Evolutionary conservation across 2,113 vertebrate species (phyloP), one percentile per base, ranked within the genome.

Genomic region (Antigone vipio): DNA sequence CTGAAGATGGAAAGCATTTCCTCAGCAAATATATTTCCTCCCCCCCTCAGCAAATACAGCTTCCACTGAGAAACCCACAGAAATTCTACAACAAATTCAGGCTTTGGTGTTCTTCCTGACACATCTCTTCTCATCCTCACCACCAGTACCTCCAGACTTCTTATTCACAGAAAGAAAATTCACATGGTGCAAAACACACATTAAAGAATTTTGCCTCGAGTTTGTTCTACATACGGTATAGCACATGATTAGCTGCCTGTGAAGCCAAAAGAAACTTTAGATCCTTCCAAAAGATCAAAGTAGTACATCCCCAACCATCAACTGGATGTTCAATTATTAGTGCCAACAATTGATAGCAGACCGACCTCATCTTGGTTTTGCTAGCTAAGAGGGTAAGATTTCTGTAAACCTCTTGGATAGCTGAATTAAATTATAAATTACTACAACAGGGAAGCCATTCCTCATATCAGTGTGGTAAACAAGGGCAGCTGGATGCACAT

Each of bases 211-310:
- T 81, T 85, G 83, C 79, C 92, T 80, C 9, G 8, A 67, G 62
- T 85, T 92, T 74, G 34, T 58, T 79, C 67, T 49, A 15, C 56
- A n/a, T 55, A 29, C 49, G 52, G 27, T 35, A 74, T 32, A 82
- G 59, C 34, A 62, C 30, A 50, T 17, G 59, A 92, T 55, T 73
- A 91, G 80, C 66, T 68, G 75, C 23, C 40, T 69, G n/a, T 58
- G 64, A 88, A 93, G 82, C 60, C 9, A 11, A 76, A 67, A 83
- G 60, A 72, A 68, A 53, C 59, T 55, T 88, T 34, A 95, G 74
- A 95, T 91, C 76, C 66, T 68, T 85, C 52, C 45, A 63, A 59
- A 69, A 82, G 84, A 92, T 96, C 90, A 89, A 96, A 97, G 83
- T 5, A 56, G 32, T 44, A 29, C 47, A 62, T 44, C 60, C 87